These are phyloP conservation scores for Polydrusus tereticollis DNA, from an alignment of 2,888 invertebrate genomes.

Conservation along the genomic window DNA sequence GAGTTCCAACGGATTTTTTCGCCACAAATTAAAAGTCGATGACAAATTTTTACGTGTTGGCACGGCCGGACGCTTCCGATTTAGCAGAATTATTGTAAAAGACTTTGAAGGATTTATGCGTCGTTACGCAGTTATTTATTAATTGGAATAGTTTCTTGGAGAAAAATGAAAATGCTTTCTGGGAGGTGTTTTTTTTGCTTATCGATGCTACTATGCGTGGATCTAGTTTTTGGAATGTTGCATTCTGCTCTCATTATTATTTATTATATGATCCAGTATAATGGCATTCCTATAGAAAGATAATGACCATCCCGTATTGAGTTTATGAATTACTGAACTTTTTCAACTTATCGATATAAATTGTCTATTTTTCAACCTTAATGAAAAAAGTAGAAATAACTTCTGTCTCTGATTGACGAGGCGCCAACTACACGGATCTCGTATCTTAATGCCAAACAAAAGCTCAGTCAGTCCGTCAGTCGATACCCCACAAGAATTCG, in stretches of 20 bases:
- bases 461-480: too few species aligned
- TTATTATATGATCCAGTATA: constrained; percentile 1
- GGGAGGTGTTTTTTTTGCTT: constrained; percentile 32
- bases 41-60: constrained; percentile 44
- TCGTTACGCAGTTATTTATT: constrained; percentile 44
- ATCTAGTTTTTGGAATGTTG: constrained; percentile 21
- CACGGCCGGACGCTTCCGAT: constrained; percentile 37
- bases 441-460: too few species aligned
- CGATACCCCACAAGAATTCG: too few species aligned
- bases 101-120: constrained; percentile 30
- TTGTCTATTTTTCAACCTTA: too few species aligned
- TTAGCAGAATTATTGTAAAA: constrained; percentile 35
- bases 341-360: too few species aligned
- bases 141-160: constrained; percentile 38
- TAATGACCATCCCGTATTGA: not conserved
- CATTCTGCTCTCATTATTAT: constrained; percentile 9
- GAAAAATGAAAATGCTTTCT: constrained; percentile 32
- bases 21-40: constrained; percentile 34
- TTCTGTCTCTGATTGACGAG: too few species aligned
- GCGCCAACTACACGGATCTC: too few species aligned
- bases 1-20: constrained; percentile 32
- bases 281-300: not conserved
- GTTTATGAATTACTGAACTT: not conserved
- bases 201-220: not conserved
- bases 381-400: too few species aligned